These are phyloP conservation scores for Philopedon plagiatum DNA, from an alignment of 2,888 invertebrate genomes.

Conservation along the genomic window DNA sequence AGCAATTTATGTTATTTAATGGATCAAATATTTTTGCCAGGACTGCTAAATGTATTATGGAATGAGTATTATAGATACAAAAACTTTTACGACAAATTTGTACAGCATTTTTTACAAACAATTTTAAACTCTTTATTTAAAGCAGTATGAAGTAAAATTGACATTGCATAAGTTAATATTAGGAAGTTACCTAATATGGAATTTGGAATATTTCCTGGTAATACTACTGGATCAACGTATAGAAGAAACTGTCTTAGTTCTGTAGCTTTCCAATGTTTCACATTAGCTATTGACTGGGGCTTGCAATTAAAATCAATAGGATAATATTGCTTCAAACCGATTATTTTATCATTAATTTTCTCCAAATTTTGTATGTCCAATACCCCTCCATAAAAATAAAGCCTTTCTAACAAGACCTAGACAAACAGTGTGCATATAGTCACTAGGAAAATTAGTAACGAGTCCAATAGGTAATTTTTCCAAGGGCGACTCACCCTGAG, in stretches of 20 bases:
- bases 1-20: constrained; percentile 44
- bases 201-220: constrained; percentile 34
- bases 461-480: constrained; percentile 42
- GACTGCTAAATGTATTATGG: constrained; percentile 45
- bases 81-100: constrained; percentile 44
- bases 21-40: constrained; percentile 45
- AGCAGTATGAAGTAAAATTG: constrained; percentile 27
- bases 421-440: constrained; percentile 57
- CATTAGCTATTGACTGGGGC: constrained; percentile 41
- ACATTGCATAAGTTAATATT: constrained; percentile 36
- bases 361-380: constrained; percentile 4
- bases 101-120: constrained; percentile 43
- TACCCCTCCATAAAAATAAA: constrained; percentile 39
- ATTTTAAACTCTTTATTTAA: constrained; percentile 38
- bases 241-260: constrained; percentile 49
- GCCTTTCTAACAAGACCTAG: constrained; percentile 47
- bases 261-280: constrained; percentile 50
- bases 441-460: constrained; percentile 49
- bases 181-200: constrained; percentile 38
- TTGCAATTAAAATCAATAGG: constrained; percentile 49
- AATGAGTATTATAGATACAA: constrained; percentile 47
- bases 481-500: constrained; percentile 51
- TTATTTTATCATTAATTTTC: constrained; percentile 24
- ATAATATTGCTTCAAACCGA: too few relatives aligned
- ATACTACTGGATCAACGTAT: constrained; percentile 37